Percentiles rank a stretch among this genome's conserved stretches.
phyloP scores from a whole-genome alignment of 2,888 invertebrate genomes.

The Netelia virgata region DNA sequence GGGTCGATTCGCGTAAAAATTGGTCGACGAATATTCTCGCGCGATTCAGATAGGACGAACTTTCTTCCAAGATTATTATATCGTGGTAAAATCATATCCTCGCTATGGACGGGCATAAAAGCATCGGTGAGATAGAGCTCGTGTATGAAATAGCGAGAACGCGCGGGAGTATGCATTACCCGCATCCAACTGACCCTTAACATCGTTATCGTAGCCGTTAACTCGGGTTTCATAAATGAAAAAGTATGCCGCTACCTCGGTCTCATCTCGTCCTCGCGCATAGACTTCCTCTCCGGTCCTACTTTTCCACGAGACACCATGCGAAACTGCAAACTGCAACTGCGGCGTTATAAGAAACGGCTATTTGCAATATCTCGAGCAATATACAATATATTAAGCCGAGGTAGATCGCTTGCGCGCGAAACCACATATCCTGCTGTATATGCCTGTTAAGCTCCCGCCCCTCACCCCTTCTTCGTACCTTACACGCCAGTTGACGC shows the following conservation, averaged over 20 bases:
- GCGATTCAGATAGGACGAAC: too few relatives aligned
- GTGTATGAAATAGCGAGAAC: background rate
- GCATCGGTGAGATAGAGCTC: slow-evolving; percentile 27
- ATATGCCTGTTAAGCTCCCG: background rate
- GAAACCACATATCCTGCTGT: slow-evolving; percentile 1
- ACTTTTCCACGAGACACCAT: slow-evolving; percentile 1
- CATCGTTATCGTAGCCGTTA: slow-evolving; percentile 64
- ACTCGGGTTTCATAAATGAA: slow-evolving; percentile 64
- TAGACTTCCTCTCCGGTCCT: slow-evolving; percentile 2
- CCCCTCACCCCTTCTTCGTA: background rate
- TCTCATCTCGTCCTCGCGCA: slow-evolving; percentile 7
- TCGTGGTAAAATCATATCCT: background rate
- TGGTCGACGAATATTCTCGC: too few relatives aligned
- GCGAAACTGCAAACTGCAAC: slow-evolving; percentile 58
- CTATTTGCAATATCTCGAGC: slow-evolving; percentile 61
- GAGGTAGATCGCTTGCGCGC: slow-evolving; percentile 16
- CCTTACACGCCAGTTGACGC: background rate
- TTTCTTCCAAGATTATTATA: background rate
- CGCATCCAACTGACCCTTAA: slow-evolving; percentile 44
- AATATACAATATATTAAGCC: slow-evolving; percentile 32
- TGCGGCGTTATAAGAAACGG: slow-evolving; percentile 52
- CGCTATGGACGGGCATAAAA: background rate
- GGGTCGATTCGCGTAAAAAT: too few relatives aligned
- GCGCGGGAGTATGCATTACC: slow-evolving; percentile 16
- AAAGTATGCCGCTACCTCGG: slow-evolving; percentile 46